phyloP scores from a whole-genome alignment of 2,113 vertebrate genomes.

The Lipophrys pholis region DNA sequence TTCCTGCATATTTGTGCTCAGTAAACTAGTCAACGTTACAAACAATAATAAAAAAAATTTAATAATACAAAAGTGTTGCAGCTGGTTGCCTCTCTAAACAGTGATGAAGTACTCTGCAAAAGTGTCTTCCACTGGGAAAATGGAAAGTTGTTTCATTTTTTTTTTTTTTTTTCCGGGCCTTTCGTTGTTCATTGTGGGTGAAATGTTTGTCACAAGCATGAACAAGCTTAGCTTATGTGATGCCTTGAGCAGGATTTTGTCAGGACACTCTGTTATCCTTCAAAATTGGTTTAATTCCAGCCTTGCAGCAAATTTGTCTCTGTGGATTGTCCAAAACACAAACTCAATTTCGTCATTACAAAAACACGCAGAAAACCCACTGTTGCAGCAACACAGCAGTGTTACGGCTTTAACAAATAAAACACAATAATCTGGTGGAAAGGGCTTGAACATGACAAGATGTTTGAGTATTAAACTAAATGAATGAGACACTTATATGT shows the following conservation, averaged over 20 bases:
- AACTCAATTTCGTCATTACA: slow-evolving; percentile 3
- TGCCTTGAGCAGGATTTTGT: slow-evolving; percentile 4
- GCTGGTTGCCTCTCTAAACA: slow-evolving; percentile 37
- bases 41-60: neutral
- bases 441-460: too few species aligned
- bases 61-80: slow-evolving; percentile 5
- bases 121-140: slow-evolving; percentile 20
- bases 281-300: slow-evolving; percentile 23
- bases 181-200: neutral
- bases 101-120: slow-evolving; percentile 6
- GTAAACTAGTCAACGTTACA: slow-evolving; percentile 34
- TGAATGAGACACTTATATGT: too few species aligned
- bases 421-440: too few species aligned
- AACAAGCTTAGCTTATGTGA: neutral
- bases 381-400: neutral
- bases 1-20: slow-evolving; percentile 19
- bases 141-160: neutral
- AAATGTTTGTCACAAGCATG: slow-evolving; percentile 3
- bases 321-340: slow-evolving; percentile 8
- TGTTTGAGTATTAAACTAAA: too few species aligned
- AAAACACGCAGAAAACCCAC: neutral
- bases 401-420: neutral
- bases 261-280: neutral
- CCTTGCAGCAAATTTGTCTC: slow-evolving; percentile 12
- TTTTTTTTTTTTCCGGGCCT: neutral